phyloP scores from a whole-genome alignment of 1,140 invertebrate species.

The Psix sp. region DNA sequence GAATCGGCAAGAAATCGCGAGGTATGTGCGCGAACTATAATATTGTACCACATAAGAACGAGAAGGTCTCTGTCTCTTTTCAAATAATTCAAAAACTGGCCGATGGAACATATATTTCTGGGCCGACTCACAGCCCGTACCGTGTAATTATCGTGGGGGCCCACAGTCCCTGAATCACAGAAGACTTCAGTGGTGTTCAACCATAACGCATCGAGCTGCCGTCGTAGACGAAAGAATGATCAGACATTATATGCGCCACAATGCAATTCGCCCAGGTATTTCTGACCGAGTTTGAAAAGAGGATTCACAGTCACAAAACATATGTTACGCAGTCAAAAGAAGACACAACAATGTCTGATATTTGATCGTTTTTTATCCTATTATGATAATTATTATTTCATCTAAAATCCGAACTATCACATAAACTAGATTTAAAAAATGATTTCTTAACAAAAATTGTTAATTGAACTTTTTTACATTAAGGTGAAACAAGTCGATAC shows the following conservation, averaged over 20 bases:
- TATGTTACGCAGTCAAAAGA: too few relatives aligned
- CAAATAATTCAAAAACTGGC: slow-evolving; percentile 78
- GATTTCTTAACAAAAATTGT: too few relatives aligned
- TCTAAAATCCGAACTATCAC: too few relatives aligned
- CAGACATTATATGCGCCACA: slow-evolving; percentile 30
- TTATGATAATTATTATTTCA: too few relatives aligned
- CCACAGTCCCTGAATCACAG: slow-evolving; percentile 71
- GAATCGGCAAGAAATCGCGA: slow-evolving; percentile 67
- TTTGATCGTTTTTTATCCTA: too few relatives aligned
- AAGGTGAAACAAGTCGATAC: too few relatives aligned
- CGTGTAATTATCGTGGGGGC: slow-evolving; percentile 77
- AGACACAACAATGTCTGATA: too few relatives aligned
- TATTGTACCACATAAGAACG: slow-evolving; percentile 66
- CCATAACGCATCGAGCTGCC: slow-evolving; percentile 42
- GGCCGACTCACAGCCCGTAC: slow-evolving; percentile 70
- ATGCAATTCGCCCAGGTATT: slow-evolving; percentile 30
- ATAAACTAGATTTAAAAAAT: too few relatives aligned
- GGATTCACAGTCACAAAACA: too few relatives aligned
- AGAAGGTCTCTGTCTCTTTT: slow-evolving; percentile 75
- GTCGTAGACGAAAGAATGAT: slow-evolving; percentile 45
- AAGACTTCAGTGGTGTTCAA: slow-evolving; percentile 75
- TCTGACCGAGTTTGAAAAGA: too few relatives aligned
- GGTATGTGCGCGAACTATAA: slow-evolving; percentile 72
- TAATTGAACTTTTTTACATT: too few relatives aligned
- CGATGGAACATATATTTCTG: slow-evolving; percentile 78